phyloP scores from a whole-genome alignment of 2,113 vertebrate genomes.

The Anser brachyrhynchus region DNA sequence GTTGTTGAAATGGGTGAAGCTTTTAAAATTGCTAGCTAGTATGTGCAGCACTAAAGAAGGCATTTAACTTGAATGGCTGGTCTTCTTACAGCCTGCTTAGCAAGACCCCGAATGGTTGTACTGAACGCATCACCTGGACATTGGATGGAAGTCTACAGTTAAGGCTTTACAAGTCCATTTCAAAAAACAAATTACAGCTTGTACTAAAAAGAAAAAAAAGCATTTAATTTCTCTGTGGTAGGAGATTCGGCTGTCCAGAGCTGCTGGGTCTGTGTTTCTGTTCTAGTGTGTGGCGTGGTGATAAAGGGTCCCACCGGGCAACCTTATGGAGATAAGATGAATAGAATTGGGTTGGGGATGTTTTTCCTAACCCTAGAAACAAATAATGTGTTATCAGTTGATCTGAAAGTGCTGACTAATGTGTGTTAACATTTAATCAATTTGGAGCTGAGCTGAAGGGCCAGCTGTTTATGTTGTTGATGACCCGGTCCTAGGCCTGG shows the following conservation, averaged over 20 bases:
- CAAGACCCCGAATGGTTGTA: not conserved
- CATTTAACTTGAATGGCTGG: not conserved
- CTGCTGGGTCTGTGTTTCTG: not conserved
- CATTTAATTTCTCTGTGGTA: not conserved
- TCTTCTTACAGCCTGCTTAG: not conserved
- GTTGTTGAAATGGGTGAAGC: not conserved
- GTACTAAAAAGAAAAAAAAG: not conserved
- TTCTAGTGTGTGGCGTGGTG: fast-evolving
- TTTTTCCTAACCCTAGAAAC: not conserved
- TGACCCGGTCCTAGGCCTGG: not conserved
- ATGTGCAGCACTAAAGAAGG: not conserved
- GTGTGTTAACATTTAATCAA: not conserved
- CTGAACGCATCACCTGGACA: not conserved
- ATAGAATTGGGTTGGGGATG: not conserved
- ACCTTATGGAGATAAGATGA: not conserved
- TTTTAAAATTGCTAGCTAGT: not conserved
- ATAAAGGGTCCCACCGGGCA: not conserved
- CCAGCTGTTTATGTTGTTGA: not conserved
- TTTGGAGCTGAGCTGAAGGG: not conserved
- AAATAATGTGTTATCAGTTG: not conserved
- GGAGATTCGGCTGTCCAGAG: not conserved
- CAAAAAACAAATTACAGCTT: not conserved
- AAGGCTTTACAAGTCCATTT: not conserved
- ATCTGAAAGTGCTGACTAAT: not conserved
- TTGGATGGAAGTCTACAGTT: not conserved